Evolutionary conservation across 1,140 invertebrate genomes (phyloP).

Genomic region (Metopolophium dirhodum): DNA sequence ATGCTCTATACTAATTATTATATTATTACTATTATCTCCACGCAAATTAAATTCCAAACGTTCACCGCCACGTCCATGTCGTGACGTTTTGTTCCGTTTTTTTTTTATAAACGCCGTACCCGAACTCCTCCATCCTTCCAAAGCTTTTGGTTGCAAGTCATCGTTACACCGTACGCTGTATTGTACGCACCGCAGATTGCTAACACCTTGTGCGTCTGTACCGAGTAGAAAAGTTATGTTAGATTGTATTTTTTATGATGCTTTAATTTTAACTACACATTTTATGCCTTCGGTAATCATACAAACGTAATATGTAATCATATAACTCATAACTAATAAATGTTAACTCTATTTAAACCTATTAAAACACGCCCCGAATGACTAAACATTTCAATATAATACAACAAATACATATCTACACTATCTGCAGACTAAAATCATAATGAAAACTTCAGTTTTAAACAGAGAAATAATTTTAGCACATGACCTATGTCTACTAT

Average conservation of each 20-base stretch:
- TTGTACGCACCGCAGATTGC: background rate
- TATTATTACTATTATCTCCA: background rate
- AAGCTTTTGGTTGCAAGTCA: background rate
- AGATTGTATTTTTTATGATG: background rate
- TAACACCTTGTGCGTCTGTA: background rate
- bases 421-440: background rate
- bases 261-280: constrained; percentile 13
- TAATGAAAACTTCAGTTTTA: background rate
- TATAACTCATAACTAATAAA: constrained; percentile 7
- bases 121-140: background rate
- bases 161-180: background rate
- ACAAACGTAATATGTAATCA: background rate
- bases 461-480: background rate
- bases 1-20: background rate
- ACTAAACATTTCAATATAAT: background rate
- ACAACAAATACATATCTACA: background rate
- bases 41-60: background rate
- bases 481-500: background rate
- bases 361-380: too few species aligned
- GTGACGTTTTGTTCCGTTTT: background rate
- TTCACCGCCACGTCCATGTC: background rate
- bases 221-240: background rate
- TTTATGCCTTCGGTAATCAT: background rate
- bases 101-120: background rate
- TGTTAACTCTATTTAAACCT: background rate